Evolutionary conservation across 1,140 invertebrate species (phyloP).

Genomic region (Theocolax elegans): DNA sequence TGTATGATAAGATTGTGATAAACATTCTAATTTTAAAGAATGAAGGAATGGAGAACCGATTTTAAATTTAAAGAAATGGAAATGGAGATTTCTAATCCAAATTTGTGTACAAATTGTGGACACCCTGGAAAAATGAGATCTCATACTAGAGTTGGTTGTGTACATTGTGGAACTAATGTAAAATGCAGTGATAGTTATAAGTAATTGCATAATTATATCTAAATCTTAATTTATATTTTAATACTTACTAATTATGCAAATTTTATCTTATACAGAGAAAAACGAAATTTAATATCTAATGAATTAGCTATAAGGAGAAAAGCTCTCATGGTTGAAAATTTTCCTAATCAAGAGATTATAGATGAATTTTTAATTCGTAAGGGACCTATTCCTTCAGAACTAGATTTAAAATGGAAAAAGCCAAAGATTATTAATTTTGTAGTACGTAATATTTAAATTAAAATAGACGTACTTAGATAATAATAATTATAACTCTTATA

Average conservation of each 20-base stretch:
- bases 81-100: slow-evolving; percentile 68
- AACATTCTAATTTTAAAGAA: slow-evolving; percentile 52
- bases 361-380: slow-evolving; percentile 77
- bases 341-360: slow-evolving; percentile 80
- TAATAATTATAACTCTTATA: no score
- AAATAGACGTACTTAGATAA: no score
- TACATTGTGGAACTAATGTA: slow-evolving; percentile 69
- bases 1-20: background rate
- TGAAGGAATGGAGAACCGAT: slow-evolving; percentile 73
- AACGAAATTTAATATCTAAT: slow-evolving; percentile 72
- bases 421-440: slow-evolving; percentile 78
- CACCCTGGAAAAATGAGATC: slow-evolving; percentile 72
- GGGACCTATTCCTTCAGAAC: slow-evolving; percentile 59
- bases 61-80: slow-evolving; percentile 68
- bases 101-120: slow-evolving; percentile 76
- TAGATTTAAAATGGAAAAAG: slow-evolving; percentile 73
- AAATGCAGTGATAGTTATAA: slow-evolving; percentile 74
- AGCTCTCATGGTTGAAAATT: slow-evolving; percentile 72
- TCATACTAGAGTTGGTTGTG: slow-evolving; percentile 74
- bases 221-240: no score
- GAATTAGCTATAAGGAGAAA: slow-evolving; percentile 78
- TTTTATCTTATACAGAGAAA: slow-evolving; percentile 67
- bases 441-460: slow-evolving; percentile 56
- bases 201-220: slow-evolving; percentile 59
- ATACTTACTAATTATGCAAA: background rate